Evolutionary conservation across 2,113 vertebrate species (phyloP).

Genomic region (Bagarius yarrelli): DNA sequence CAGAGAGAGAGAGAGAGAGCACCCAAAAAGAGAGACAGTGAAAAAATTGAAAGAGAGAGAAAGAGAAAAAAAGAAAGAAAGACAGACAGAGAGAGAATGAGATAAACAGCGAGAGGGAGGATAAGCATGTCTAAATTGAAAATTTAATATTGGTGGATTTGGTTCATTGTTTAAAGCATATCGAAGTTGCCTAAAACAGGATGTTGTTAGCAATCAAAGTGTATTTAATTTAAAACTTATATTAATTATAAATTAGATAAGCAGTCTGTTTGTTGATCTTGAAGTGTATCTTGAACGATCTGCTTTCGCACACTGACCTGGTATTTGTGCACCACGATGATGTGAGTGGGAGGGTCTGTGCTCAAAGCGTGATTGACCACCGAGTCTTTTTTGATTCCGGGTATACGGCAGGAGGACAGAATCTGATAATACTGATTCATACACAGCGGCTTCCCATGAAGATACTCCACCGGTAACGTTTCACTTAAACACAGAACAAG

Average conservation of each 20-base stretch:
- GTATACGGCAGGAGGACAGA: conserved; percentile 90
- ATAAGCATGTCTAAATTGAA: too few species aligned
- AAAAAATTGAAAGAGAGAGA: not conserved
- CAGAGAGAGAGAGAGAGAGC: not conserved
- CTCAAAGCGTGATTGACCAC: conserved; percentile 80
- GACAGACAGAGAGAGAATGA: not conserved
- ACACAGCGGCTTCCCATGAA: conserved; percentile 85
- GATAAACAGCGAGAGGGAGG: not conserved
- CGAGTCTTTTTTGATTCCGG: conserved; percentile 82
- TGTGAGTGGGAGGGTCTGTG: conserved; percentile 81
- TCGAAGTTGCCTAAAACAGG: too few species aligned
- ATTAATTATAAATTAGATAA: not conserved
- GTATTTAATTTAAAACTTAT: too few species aligned
- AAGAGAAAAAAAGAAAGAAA: conserved; percentile 6
- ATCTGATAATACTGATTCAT: conserved; percentile 98
- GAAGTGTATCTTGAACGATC: not conserved
- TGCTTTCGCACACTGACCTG: conserved; percentile 72
- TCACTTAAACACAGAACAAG: conserved; percentile 71
- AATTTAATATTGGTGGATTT: too few species aligned
- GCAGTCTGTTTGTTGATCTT: not conserved
- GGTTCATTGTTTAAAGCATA: too few species aligned
- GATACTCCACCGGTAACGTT: conserved; percentile 83
- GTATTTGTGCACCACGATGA: conserved; percentile 90
- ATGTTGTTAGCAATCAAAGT: not conserved
- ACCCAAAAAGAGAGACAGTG: not conserved